Evolutionary conservation across 2,797 vertebrate species (phyloP), one percentile per base, ranked within the genome.

Genomic region (Petrocephalus sullivani): DNA sequence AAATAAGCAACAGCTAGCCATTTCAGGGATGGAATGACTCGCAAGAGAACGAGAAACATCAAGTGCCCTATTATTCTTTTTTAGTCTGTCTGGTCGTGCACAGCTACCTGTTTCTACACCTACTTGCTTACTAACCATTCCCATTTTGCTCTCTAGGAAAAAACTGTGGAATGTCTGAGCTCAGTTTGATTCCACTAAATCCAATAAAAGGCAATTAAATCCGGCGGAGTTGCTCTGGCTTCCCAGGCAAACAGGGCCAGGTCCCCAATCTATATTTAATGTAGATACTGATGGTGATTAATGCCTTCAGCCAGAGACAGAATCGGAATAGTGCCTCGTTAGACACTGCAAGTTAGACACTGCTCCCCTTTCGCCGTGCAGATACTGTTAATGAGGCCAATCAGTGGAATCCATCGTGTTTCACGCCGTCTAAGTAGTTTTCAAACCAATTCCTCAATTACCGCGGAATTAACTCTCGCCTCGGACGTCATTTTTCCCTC

Each of bases 371-470:
- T 23, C 14, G 60, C 41, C 21, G 23, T 91, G 87, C 85, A 75
- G 16, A 89, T 90, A 90, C 89, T 75, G 87, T 88, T 92, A 94
- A 93, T 94, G 90, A 93, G 91, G 89, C 86, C 87, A 88, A 83
- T 88, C 78, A 61, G 67, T 90, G 56, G 89, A 88, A 90, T 88
- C 89, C 91, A 90, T 90, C 91, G 92, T 87, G 67, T 83, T 84
- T 61, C 78, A 53, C 19, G 41, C 6, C 4, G 57, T 53, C 87
- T 61, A 83, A 46, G 56, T 37, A 85, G 58, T 85, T 88, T 88
- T 67, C 82, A 71, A 54, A 85, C 57, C 53, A 88, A 85, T 85
- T 88, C 78, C 64, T 88, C 61, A 86, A 88, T 88, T 78, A 88
- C 61, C 53, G 28, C 10, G 6, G 60, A 51, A 67, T 88, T 85